Conservation (phyloP, 2,888 invertebrate species). For the Trissolcus brochymenae region DNA sequence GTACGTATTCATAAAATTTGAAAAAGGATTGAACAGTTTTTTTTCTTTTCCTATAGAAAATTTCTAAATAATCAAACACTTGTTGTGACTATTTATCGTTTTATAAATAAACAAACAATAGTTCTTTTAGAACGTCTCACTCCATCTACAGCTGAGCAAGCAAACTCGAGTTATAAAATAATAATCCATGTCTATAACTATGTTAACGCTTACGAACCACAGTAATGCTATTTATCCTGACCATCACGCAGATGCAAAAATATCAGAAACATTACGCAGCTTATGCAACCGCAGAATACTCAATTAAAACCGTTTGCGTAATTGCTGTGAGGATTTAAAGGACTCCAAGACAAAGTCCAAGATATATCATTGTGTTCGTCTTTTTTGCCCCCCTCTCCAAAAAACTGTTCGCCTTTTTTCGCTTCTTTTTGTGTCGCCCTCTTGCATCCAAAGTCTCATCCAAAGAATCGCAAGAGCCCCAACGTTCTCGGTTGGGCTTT, state of each 20-base stretch:
- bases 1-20: no score
- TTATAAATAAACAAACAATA: no score
- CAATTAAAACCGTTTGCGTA: conserved; percentile 47
- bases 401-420: conserved; percentile 1
- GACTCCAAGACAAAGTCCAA: conserved; percentile 23
- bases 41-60: no score
- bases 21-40: no score
- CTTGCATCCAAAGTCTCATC: no score
- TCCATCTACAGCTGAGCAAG: background rate
- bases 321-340: conserved; percentile 33
- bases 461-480: no score
- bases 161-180: conserved; percentile 20
- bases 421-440: no score
- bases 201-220: conserved; percentile 4
- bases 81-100: no score
- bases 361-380: conserved; percentile 29
- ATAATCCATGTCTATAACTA: conserved; percentile 20
- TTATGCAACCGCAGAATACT: conserved; percentile 36
- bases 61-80: no score
- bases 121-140: background rate
- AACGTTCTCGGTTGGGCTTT: background rate
- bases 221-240: conserved; percentile 24
- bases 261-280: conserved; percentile 22
- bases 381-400: conserved; percentile 10
- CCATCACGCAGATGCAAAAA: conserved; percentile 22